A percentile compares a stretch with the other conserved stretches of the same genome.
Conservation (phyloP, 2,888 invertebrate genomes). For the Hirudinaria manillensis region DNA sequence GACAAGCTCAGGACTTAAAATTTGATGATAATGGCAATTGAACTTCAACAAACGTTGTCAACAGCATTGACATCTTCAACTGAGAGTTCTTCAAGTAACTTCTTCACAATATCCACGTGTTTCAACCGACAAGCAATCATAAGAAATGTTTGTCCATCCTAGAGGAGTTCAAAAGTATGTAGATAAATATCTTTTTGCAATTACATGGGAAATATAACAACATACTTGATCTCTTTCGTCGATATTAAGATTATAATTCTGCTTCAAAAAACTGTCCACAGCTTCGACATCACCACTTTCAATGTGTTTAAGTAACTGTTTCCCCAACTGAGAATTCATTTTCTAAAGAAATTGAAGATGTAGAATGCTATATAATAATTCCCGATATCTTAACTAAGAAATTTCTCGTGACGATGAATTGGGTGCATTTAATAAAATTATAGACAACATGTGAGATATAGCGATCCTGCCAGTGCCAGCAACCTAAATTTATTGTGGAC, state of each 20-base stretch:
- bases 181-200: neutral
- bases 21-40: neutral
- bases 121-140: conserved; percentile 51
- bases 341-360: neutral
- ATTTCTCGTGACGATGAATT: too few relatives aligned
- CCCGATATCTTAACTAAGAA: too few relatives aligned
- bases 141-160: conserved; percentile 52
- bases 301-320: neutral
- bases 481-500: too few relatives aligned
- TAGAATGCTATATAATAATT: too few relatives aligned
- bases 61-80: conserved; percentile 50
- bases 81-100: conserved; percentile 45
- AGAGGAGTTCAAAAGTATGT: conserved; percentile 17
- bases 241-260: conserved; percentile 13
- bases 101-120: conserved; percentile 47
- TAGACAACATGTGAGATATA: too few relatives aligned
- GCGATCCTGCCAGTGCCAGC: too few relatives aligned
- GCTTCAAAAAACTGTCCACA: neutral
- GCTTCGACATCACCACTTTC: conserved; percentile 20
- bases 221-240: conserved; percentile 23
- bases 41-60: conserved; percentile 46
- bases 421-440: too few relatives aligned
- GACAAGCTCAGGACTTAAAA: neutral
- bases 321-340: conserved; percentile 19
- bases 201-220: neutral